Evolutionary conservation across 2,113 vertebrate genomes (phyloP).

Genomic region (Synodontis membranacea): DNA sequence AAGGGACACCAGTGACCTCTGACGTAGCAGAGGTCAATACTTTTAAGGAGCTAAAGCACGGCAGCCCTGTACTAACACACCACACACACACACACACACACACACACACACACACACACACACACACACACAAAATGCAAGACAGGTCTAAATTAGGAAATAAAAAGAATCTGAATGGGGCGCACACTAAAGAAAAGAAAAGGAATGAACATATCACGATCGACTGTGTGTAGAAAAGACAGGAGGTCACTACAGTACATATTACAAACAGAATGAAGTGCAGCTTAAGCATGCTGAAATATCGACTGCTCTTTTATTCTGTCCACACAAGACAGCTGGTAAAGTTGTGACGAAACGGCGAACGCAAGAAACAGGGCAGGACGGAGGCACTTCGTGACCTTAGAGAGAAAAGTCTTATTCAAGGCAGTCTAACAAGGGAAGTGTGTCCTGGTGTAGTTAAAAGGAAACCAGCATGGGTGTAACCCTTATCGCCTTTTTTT

Average conservation of each 20-base stretch:
- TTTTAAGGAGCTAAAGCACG: not conserved
- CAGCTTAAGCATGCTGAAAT: not conserved
- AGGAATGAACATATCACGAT: too few relatives aligned
- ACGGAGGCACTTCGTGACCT: not conserved
- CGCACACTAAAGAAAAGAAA: not conserved
- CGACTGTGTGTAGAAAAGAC: not conserved
- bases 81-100: too few relatives aligned
- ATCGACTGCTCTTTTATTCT: too few relatives aligned
- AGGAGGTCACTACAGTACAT: not conserved
- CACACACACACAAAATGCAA: not conserved
- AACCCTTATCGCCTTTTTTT: not conserved
- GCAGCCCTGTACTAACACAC: not conserved
- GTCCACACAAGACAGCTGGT: not conserved
- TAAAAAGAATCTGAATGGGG: not conserved
- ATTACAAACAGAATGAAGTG: not conserved
- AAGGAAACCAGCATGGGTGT: not conserved
- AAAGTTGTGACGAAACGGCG: not conserved
- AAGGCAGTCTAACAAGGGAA: not conserved
- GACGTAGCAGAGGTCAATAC: not conserved
- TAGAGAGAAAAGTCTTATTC: not conserved
- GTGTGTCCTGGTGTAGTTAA: not conserved
- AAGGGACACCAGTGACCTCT: not conserved
- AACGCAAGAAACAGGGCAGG: not conserved
- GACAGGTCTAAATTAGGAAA: not conserved
- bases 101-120: not conserved